Evolutionary conservation across 2,113 vertebrate species (phyloP).

Genomic region (Microtus richardsoni): DNA sequence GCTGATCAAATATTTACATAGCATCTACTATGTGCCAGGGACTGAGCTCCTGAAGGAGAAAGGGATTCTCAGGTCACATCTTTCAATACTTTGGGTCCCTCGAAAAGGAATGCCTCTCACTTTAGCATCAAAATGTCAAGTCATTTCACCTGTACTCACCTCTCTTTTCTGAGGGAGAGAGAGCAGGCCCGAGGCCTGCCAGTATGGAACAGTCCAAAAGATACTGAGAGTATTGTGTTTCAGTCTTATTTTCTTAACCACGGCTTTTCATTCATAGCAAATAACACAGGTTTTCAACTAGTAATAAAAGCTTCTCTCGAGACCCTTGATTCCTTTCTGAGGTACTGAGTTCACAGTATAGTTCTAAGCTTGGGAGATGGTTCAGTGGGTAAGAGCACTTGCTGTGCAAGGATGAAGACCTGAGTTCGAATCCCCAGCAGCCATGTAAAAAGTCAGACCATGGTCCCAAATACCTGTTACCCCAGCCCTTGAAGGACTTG

Average conservation of each 20-base stretch:
- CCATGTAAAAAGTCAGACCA: background rate
- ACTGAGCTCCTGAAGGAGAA: background rate
- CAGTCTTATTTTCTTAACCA: background rate
- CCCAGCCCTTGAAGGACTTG: too few species aligned
- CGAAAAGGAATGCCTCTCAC: background rate
- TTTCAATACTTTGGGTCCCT: background rate
- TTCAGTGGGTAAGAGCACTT: too few species aligned
- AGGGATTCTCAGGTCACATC: background rate
- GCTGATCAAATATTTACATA: background rate
- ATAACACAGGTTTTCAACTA: background rate
- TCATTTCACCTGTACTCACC: background rate
- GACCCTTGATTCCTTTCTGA: background rate
- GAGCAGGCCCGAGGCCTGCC: background rate
- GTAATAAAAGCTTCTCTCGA: background rate
- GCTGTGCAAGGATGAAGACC: background rate
- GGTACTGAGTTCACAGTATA: background rate
- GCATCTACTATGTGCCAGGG: background rate
- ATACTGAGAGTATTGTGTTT: background rate
- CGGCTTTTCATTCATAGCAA: slow-evolving; percentile 17
- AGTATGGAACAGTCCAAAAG: background rate
- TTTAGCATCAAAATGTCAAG: background rate
- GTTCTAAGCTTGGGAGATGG: background rate
- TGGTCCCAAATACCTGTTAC: background rate
- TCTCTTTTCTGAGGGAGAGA: background rate
- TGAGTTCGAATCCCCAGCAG: background rate